Evolutionary conservation across 2,113 vertebrate species (phyloP).

Genomic region (Percina caprodes): DNA sequence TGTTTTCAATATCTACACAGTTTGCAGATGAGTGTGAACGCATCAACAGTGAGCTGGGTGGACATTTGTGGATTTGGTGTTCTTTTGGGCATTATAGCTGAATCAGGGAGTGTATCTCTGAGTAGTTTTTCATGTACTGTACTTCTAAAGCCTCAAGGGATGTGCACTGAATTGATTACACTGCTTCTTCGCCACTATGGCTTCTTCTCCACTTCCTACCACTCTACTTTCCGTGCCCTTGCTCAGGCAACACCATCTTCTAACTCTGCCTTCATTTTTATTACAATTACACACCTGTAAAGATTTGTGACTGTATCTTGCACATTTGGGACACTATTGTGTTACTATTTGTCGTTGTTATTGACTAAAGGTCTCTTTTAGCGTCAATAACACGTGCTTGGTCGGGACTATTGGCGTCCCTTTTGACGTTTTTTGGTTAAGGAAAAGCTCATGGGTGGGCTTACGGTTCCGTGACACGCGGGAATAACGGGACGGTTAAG

Average conservation of each 20-base stretch:
- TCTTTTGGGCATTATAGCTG: background rate
- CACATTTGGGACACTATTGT: no score
- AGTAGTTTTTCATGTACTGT: background rate
- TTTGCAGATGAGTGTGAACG: background rate
- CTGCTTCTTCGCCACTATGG: no score
- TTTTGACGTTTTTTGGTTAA: no score
- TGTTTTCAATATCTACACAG: background rate
- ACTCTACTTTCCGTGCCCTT: background rate
- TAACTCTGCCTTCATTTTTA: background rate
- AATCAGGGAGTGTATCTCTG: background rate
- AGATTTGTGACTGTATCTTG: no score
- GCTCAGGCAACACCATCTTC: background rate
- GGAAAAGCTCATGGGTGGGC: no score
- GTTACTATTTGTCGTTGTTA: no score
- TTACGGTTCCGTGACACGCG: no score
- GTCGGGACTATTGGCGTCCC: no score
- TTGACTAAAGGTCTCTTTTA: no score
- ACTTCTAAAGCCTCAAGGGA: background rate
- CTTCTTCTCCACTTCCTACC: background rate
- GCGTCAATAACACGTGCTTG: no score
- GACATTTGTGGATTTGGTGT: background rate
- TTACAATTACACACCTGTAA: background rate
- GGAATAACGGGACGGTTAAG: no score
- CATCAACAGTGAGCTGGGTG: background rate
- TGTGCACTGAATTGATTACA: background rate